These are phyloP conservation scores for Lepidocyrtoides sp. DNA, from an alignment of 2,888 invertebrate genomes.

Conservation along the genomic window DNA sequence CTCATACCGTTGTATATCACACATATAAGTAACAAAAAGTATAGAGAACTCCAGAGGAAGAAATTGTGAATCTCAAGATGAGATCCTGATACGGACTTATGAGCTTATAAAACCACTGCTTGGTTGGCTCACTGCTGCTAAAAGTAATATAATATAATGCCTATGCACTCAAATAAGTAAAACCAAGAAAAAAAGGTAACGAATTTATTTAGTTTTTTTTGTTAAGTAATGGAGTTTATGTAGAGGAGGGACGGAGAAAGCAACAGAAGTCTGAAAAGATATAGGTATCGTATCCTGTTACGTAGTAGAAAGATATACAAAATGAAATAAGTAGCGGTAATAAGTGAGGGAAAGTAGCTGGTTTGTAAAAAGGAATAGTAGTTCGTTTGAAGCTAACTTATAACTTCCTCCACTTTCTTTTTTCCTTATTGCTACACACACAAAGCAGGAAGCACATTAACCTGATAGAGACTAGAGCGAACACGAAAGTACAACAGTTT, in stretches of 20 bases:
- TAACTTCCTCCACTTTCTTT: neutral
- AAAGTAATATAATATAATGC: slow-evolving; percentile 17
- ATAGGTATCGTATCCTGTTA: slow-evolving; percentile 2
- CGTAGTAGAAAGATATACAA: slow-evolving; percentile 21
- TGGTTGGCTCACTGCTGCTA: too few species aligned
- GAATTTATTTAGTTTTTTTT: slow-evolving; percentile 36
- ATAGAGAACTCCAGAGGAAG: slow-evolving; percentile 17
- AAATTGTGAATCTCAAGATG: slow-evolving; percentile 42
- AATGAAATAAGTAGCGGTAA: slow-evolving; percentile 47
- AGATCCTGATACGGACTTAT: slow-evolving; percentile 28
- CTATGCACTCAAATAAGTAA: neutral
- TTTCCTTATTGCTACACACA: neutral
- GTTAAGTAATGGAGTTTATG: neutral
- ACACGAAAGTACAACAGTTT: neutral
- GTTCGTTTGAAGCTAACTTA: neutral
- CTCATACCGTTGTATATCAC: too few species aligned
- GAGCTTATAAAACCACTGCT: slow-evolving; percentile 28
- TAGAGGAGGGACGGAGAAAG: neutral
- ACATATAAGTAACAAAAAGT: neutral
- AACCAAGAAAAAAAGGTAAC: slow-evolving; percentile 16
- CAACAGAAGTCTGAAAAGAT: neutral
- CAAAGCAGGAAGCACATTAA: neutral
- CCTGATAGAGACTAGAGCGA: neutral
- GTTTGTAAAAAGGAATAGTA: neutral
- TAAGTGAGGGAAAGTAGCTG: slow-evolving; percentile 41